phyloP scores from a whole-genome alignment of 2,888 invertebrate species.

The Nasonia oneida region DNA sequence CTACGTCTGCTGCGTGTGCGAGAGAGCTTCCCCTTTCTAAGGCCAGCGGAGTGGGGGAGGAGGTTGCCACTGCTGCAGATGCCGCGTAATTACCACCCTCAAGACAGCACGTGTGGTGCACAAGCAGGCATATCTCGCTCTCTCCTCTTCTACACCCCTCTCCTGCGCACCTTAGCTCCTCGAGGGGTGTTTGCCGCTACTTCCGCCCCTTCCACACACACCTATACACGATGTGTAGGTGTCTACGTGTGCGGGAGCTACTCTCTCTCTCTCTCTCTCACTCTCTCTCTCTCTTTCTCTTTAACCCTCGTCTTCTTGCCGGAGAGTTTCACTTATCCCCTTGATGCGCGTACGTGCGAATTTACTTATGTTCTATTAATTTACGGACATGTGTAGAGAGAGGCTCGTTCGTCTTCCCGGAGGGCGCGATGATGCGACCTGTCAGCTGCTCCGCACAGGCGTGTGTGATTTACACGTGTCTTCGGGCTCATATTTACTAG shows the following conservation, averaged over 20 bases:
- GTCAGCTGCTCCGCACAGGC: neutral
- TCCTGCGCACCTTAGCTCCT: conserved; percentile 9
- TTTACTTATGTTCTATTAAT: conserved; percentile 55
- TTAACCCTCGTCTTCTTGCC: conserved; percentile 63
- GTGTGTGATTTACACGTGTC: neutral
- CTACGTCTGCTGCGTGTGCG: conserved; percentile 59
- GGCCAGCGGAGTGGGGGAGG: conserved; percentile 12
- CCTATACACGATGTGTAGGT: neutral
- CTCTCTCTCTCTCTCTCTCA: no score
- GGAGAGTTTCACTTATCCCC: conserved; percentile 63
- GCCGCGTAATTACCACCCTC: conserved; percentile 80
- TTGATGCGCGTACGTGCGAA: conserved; percentile 40
- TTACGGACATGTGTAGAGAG: conserved; percentile 11
- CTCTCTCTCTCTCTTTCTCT: neutral
- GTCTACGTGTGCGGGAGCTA: conserved; percentile 10
- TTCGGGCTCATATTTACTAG: neutral
- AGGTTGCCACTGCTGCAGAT: conserved; percentile 75
- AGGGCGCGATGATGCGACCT: conserved; percentile 5
- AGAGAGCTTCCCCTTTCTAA: conserved; percentile 47
- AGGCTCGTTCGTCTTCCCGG: neutral
- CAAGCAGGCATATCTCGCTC: conserved; percentile 43
- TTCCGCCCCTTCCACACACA: conserved; percentile 18
- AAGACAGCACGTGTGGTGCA: conserved; percentile 78
- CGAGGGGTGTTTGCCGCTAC: neutral
- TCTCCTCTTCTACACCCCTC: conserved; percentile 14